Base-by-base conservation (phyloP, 2,888 invertebrate genomes). In the Sepioteuthis lessoniana region DNA sequence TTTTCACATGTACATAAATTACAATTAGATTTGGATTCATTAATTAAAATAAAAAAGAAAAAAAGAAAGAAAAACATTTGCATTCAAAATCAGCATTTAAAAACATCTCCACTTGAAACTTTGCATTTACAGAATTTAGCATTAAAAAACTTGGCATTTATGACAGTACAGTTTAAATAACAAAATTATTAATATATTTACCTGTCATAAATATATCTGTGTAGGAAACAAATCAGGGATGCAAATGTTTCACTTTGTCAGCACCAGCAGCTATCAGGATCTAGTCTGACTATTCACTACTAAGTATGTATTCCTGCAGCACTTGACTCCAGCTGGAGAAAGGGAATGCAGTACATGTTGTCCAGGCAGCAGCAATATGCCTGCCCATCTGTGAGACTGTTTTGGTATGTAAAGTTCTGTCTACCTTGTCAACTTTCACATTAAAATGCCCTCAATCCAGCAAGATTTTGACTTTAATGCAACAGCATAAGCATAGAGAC, bases 111-210 rank as follows among this genome's bases (percentile, higher is more conserved):
- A 76, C n/a, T 76, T 76, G 76, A 76, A n/a, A 76, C n/a, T 76
- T n/a, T 10, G 76, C 76, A 76, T 76, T 76, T 76, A 76, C 7
- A 76, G 76, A 76, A 76, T n/a, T 76, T n/a, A 31, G 76, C 76
- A 76, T 76, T 60, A 16, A 76, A 76, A 76, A 76, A 76, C n/a
- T 76, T 76, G 31, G n/a, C 76, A 76, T 76, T 76, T 76, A 76
- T 76, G 76, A 76, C 76, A 76, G 76, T 76, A 76, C 10, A 76
- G 76, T 76, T 76, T 76, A n/a, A 76, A 76, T 76, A 76, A 76
- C 76, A 76, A 76, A 76, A 76, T 76, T 76, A 76, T 76, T n/a
- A 76, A 76, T 76, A 76, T 76, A 76, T 76, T 76, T 76, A 76
- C 76, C 76, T 76, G 76, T 76, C 76, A 76, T 76, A 76, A 76